Base-by-base conservation (phyloP, 2,113 vertebrate genomes). In the Saguinus midas region DNA sequence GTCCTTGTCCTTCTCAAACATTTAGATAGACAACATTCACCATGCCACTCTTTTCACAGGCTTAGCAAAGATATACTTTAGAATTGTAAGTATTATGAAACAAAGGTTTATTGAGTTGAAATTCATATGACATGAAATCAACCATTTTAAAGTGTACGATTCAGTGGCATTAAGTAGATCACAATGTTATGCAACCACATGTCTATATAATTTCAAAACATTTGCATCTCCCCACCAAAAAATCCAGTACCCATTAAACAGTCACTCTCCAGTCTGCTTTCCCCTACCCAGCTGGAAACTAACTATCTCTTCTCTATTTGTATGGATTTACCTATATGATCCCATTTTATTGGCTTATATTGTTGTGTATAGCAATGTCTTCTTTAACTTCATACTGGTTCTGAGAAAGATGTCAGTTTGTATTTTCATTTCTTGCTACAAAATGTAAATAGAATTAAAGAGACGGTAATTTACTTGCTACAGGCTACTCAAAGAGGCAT, bases 361-460 rank as follows among this genome's bases (percentile, higher is more conserved):
- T 85, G 8, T 48, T 52, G 32, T 87, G 64, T 80, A n/a, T 76
- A 40, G 23, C 50, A 75, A 37, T 37, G 58, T 43, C 32, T 91
- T 5, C 81, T 91, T 86, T 66, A 58, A 32, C 20, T 83, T 87
- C 40, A 75, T 52, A 2, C n/a, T 68, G 4, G 6, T 55, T 94
- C 79, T 87, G 50, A 85, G 58, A 32, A 93, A 84, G 27, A 35
- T 9, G 37, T 64, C 32, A n/a, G 7, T 68, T 64, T 68, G 32
- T 58, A 55, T 85, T 75, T 93, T 96, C 64, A 48, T 80, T 95
- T 68, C 20, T 80, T 76, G 18, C 50, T 93, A 80, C 16, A 55
- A 52, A 72, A 87, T 70, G 82, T 58, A 91, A 96, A 76, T n/a
- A 75, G 70, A 57, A 93, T 52, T 91, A 84, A 98, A 50, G 25